Conservation (phyloP, 2,888 invertebrate species). For the Chorisops tibialis region DNA sequence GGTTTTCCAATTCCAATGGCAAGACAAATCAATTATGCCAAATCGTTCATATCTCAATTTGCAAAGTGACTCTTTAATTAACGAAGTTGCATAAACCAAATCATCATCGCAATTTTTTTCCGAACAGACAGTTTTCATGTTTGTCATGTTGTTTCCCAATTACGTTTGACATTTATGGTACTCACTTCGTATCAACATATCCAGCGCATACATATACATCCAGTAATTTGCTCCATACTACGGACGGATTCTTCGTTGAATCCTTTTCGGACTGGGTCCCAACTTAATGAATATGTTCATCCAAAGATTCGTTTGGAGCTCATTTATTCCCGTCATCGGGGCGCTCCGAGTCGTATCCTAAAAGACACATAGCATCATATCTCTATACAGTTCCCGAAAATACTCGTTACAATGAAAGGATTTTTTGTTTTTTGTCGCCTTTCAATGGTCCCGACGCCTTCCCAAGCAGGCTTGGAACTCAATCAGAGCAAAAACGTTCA, state of each 20-base stretch:
- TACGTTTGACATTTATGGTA: neutral
- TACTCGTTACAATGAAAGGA: constrained; percentile 3
- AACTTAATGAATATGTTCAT: constrained; percentile 8
- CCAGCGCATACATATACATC: neutral
- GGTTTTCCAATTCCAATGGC: neutral
- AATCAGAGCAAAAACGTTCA: constrained; percentile 1
- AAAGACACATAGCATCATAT: neutral
- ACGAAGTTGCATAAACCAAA: no score
- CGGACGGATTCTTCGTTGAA: neutral
- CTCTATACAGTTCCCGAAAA: neutral
- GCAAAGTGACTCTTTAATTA: no score
- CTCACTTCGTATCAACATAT: neutral
- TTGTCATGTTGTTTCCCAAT: neutral
- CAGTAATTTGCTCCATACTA: neutral
- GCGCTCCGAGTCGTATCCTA: neutral
- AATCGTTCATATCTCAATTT: no score
- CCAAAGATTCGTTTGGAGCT: neutral
- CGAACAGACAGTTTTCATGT: neutral
- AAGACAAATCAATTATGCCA: neutral
- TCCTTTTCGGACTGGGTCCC: neutral
- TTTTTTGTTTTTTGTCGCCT: neutral
- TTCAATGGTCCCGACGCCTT: neutral
- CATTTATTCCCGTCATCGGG: constrained; percentile 7
- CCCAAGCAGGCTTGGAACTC: neutral
- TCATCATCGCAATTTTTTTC: neutral